Percentiles rank a stretch among this genome's conserved stretches.
These are phyloP conservation scores for Epizoanthus scotinus DNA, from an alignment of 92 coral and sea anemone species.

Conservation along the genomic window DNA sequence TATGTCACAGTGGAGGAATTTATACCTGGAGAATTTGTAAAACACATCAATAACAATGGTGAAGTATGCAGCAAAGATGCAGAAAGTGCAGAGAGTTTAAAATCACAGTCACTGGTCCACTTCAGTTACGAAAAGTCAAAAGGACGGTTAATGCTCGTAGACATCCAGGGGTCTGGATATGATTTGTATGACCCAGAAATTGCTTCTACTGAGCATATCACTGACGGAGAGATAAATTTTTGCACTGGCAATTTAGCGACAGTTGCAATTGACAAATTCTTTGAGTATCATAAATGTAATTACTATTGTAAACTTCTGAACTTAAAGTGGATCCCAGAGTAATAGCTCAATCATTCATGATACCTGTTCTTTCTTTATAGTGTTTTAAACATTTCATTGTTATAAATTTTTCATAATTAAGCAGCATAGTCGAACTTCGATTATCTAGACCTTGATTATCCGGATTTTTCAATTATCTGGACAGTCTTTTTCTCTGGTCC, in stretches of 20 bases:
- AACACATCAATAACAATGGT: conserved; percentile 60
- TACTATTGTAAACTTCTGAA: conserved; percentile 52
- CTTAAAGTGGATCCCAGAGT: too few relatives aligned
- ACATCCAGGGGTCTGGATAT: conserved; percentile 56
- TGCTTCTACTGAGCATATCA: conserved; percentile 45
- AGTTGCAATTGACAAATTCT: conserved; percentile 52
- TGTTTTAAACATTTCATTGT: too few relatives aligned
- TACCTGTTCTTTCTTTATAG: too few relatives aligned
- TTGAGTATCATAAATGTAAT: conserved; percentile 58
- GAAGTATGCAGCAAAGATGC: conserved; percentile 45
- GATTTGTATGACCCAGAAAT: conserved; percentile 58
- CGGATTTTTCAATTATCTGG: too few relatives aligned
- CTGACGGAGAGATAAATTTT: conserved; percentile 40
- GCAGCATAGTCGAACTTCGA: too few relatives aligned
- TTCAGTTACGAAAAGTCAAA: conserved; percentile 52
- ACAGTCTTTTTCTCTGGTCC: too few relatives aligned
- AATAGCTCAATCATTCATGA: too few relatives aligned
- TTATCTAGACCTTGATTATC: too few relatives aligned
- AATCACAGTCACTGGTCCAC: conserved; percentile 51
- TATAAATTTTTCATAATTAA: too few relatives aligned
- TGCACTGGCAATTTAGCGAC: conserved; percentile 64
- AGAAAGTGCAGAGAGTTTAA: conserved; percentile 28
- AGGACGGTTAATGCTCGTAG: too few relatives aligned
- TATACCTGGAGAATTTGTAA: conserved; percentile 61
- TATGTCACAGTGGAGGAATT: conserved; percentile 66